Base-by-base conservation (phyloP, 2,797 vertebrate genomes). In the Manis pentadactyla region DNA sequence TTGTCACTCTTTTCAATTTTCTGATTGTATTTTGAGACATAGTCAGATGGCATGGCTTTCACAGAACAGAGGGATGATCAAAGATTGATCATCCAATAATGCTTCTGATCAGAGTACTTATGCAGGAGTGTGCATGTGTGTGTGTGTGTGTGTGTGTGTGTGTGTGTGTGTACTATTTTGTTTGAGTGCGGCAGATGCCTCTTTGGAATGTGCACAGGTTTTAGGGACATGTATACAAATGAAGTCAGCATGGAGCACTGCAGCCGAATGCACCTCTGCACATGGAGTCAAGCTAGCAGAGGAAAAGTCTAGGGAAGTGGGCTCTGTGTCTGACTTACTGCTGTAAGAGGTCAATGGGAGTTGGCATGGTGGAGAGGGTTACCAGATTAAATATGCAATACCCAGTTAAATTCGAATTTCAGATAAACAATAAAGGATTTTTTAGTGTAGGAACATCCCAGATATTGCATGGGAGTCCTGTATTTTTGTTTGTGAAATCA, bases 21-120 rank as follows among this genome's bases (percentile, higher is more conserved):
- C 82, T 93, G 59, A 83, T 69, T 87, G n/a, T 34, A 79, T 55
- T 92, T 73, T 94, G 46, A 92, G 55, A 87, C 85, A 78, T 25
- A 93, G 37, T 92, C 55, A 90, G 64, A 78, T 51, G 46, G 7
- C n/a, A 19, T 49, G 21, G 25, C 78, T 93, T 89, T 94, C 64
- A 88, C 3, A 93, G 83, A 87, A 87, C 31, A 93, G 37, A 85
- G 17, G 17, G 27, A 66, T n/a, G 5, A 78, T 14, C 63, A 75
- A 73, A 61, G 39, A 92, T 3, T 59, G 55, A 77, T 63, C 39
- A 69, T 46, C 10, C 7, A 64, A 29, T 64, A 69, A 81, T 25
- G 29, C 59, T 94, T 94, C 63, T 49, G 17, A 90, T n/a, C 75
- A 87, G 14, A 77, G 37, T 31, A 74, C 74, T 42, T 37, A 42